Conservation (phyloP, 30 jellyfish, hydroid and myxozoan species). For the Nemopilema nomurai region DNA sequence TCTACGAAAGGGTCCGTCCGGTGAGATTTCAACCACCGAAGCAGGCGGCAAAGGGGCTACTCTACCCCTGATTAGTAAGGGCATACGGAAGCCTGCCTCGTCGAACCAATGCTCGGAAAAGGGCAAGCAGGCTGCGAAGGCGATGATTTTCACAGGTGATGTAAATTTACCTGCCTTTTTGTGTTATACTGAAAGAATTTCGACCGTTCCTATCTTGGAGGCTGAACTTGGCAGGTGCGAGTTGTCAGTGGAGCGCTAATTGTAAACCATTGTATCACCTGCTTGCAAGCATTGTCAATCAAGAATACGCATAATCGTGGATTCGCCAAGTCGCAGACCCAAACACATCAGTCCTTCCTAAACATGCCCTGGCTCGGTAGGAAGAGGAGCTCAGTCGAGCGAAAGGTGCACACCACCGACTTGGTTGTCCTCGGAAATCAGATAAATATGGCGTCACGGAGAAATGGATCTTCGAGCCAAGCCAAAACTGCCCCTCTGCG, state of each 20-base stretch:
- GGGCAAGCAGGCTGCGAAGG: no score
- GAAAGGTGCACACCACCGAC: neutral
- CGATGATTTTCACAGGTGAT: neutral
- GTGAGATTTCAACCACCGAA: no score
- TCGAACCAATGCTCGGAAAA: no score
- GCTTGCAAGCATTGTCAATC: neutral
- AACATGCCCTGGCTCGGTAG: neutral
- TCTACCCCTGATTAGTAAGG: no score
- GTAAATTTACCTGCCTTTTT: neutral
- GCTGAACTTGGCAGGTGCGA: neutral
- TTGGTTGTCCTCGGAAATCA: constrained; percentile 10
- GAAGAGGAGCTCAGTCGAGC: neutral
- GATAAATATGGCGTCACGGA: neutral
- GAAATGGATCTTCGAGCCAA: neutral
- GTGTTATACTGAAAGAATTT: neutral
- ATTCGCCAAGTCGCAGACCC: no score
- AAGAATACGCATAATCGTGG: neutral
- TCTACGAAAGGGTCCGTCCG: no score
- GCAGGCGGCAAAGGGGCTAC: no score
- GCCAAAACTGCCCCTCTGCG: neutral
- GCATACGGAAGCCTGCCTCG: no score
- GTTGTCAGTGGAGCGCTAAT: neutral
- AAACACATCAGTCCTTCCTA: no score
- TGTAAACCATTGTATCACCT: neutral
- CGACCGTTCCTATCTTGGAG: neutral